Base-by-base conservation (phyloP, 2,113 vertebrate species). In the Cyprinodon variegatus region DNA sequence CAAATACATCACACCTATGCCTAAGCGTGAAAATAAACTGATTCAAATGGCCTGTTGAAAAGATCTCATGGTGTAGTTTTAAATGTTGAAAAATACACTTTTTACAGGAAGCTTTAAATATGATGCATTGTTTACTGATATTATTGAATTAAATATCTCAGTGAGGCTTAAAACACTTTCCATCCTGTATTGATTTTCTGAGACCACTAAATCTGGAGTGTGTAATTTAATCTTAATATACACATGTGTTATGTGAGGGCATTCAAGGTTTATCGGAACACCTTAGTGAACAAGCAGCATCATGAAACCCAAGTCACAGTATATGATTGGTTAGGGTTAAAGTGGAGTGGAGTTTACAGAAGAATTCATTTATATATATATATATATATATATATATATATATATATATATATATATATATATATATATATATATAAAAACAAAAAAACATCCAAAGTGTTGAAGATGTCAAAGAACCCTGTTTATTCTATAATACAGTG, bases 1-100 rank as follows among this genome's bases (percentile, higher is more conserved):
- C 72, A 86, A 67, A 78, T 50, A 63, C 3, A 57, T 11, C 50
- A 65, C 68, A 81, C 70, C 61, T 68, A 17, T 50, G 39, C 72
- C 20, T 43, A 37, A 70, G 68, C n/a, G 59, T 36, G 40, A 29
- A 70, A 62, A 70, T 70, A 48, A 68, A 68, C 61, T 36, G 63
- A 63, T 65, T 70, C 20, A 17, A 60, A 68, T 63, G 39, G 78
- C 46, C 74, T 22, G 6, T 36, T 68, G 79, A 8, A n/a, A 14
- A 7, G 60, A 63, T 72, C 4, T 4, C 45, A 71, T 61, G 61
- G 4, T 12, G 37, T 1, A 9, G 36, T 37, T 61, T 37, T 13
- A 8, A 61, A 37, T 36, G 61, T 61, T 61, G 4, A 57, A 6
- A 43, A 11, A 29, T 11, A 50, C 17, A 68, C 6, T 53, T 53